Evolutionary conservation across 1,140 invertebrate species (phyloP).

Genomic region (Drosophila repleta): DNA sequence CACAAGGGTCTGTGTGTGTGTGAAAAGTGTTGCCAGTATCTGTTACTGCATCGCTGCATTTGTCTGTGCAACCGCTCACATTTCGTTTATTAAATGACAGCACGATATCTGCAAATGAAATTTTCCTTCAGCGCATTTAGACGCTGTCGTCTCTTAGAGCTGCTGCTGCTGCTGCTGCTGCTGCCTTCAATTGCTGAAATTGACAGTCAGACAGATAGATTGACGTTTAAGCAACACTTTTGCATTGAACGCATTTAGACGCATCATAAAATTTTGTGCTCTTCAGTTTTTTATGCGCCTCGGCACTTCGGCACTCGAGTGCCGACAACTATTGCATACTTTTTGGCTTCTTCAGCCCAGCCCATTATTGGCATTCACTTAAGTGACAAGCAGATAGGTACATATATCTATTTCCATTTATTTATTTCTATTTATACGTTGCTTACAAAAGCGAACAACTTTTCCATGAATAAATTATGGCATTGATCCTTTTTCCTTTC

Average conservation of each 20-base stretch:
- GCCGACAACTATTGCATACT: slow-evolving; percentile 61
- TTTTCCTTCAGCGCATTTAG: slow-evolving; percentile 81
- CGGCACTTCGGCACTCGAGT: slow-evolving; percentile 63
- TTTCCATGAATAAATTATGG: slow-evolving; percentile 27
- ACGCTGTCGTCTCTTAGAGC: slow-evolving; percentile 13
- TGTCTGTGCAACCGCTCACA: slow-evolving; percentile 59
- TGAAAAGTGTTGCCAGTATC: slow-evolving; percentile 78
- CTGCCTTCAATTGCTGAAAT: slow-evolving; percentile 75
- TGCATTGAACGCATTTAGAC: slow-evolving; percentile 70
- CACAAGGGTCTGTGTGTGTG: slow-evolving; percentile 44
- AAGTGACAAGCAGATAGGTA: neutral
- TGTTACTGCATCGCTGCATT: slow-evolving; percentile 78
- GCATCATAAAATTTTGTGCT: slow-evolving; percentile 76
- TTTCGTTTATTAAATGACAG: slow-evolving; percentile 83
- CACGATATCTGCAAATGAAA: slow-evolving; percentile 84
- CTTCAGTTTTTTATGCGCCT: slow-evolving; percentile 58
- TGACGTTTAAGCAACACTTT: slow-evolving; percentile 82
- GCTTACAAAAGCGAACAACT: slow-evolving; percentile 5
- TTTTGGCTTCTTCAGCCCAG: slow-evolving; percentile 65
- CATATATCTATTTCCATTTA: slow-evolving; percentile 5
- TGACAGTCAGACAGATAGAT: slow-evolving; percentile 81
- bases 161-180: slow-evolving; percentile 22
- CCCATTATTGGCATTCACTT: slow-evolving; percentile 22
- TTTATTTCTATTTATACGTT: neutral
- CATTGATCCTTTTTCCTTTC: slow-evolving; percentile 12